Evolutionary conservation across 2,113 vertebrate genomes (phyloP).

Genomic region (Rattus norvegicus): GRCr8 NC_086027.1:39957501-39958000

Average conservation of each 20-base stretch:
- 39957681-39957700: neutral
- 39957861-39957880: neutral
- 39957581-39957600: neutral
- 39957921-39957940: neutral
- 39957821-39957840: neutral
- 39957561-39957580: neutral
- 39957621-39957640: neutral
- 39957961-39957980: neutral
- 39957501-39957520: neutral
- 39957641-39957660: neutral
- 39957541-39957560: too few species aligned
- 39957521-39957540: neutral
- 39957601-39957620: neutral
- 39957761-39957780: neutral
- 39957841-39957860: neutral
- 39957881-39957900: too few species aligned
- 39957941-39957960: neutral
- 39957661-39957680: neutral
- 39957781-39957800: neutral
- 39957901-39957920: too few species aligned
- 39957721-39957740: neutral
- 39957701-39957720: neutral
- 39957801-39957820: neutral
- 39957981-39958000: neutral
- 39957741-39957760: neutral